These are phyloP conservation scores for Emmelina monodactyla DNA, from an alignment of 2,888 invertebrate genomes.

Conservation along the genomic window DNA sequence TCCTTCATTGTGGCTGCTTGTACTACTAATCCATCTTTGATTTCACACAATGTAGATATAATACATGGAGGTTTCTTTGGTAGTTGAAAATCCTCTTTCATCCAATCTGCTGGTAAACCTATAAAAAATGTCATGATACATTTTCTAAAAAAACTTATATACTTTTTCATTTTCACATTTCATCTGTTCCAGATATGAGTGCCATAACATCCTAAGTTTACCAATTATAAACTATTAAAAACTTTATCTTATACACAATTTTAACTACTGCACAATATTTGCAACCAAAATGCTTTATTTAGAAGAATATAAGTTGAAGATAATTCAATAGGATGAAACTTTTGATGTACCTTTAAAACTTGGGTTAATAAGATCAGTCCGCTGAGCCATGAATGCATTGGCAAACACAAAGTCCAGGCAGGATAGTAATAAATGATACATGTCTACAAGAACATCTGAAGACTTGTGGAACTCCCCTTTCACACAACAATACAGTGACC, in stretches of 20 bases:
- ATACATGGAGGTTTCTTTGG: slow-evolving; percentile 80
- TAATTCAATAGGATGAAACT: too few species aligned
- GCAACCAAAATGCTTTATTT: too few species aligned
- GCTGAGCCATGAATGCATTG: slow-evolving; percentile 81
- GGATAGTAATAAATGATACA: slow-evolving; percentile 89
- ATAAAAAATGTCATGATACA: too few species aligned
- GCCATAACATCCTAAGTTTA: too few species aligned
- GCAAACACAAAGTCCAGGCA: slow-evolving; percentile 90
- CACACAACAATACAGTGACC: slow-evolving; percentile 91
- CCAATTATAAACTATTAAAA: too few species aligned
- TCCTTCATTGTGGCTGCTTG: slow-evolving; percentile 92
- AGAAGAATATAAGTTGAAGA: too few species aligned
- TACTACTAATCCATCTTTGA: slow-evolving; percentile 81
- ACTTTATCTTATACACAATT: too few species aligned
- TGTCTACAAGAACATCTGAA: slow-evolving; percentile 92
- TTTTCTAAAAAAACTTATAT: too few species aligned
- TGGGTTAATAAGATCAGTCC: slow-evolving; percentile 86
- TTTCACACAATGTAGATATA: slow-evolving; percentile 81
- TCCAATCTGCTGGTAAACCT: slow-evolving; percentile 79
- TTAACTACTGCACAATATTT: too few species aligned
- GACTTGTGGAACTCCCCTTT: slow-evolving; percentile 87
- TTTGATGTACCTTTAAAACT: slow-evolving; percentile 73
- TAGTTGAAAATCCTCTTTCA: slow-evolving; percentile 61
- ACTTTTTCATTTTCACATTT: too few species aligned
- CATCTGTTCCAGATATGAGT: too few species aligned